Evolutionary conservation across 2,797 vertebrate species (phyloP).

Genomic region (Pterois miles): DNA sequence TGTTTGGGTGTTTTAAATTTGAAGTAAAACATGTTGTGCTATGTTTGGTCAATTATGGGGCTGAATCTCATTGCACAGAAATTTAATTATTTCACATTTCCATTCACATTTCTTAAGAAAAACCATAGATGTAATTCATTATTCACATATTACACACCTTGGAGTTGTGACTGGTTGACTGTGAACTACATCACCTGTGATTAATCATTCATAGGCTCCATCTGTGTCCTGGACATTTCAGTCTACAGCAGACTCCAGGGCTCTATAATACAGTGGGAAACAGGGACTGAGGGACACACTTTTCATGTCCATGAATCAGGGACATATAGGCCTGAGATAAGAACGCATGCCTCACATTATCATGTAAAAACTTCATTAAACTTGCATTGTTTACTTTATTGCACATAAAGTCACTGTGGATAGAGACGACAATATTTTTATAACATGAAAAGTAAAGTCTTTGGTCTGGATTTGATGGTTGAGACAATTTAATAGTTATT

Average conservation of each 20-base stretch:
- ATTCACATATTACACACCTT: conserved; percentile 58
- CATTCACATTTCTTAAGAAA: neutral
- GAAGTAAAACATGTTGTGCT: neutral
- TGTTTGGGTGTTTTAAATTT: neutral
- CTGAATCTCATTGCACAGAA: neutral
- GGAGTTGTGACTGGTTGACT: conserved; percentile 53
- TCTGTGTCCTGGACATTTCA: conserved; percentile 65
- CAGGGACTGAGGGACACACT: conserved; percentile 18
- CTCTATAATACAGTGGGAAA: conserved; percentile 15
- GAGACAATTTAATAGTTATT: conserved; percentile 11
- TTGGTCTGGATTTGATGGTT: neutral
- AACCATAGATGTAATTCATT: conserved; percentile 37
- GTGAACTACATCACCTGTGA: conserved; percentile 69
- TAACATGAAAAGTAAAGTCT: neutral
- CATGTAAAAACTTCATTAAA: neutral
- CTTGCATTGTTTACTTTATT: neutral
- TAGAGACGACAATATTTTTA: neutral
- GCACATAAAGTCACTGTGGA: neutral
- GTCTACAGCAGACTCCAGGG: conserved; percentile 46
- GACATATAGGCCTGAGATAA: conserved; percentile 7
- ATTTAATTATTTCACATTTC: neutral
- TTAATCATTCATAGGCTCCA: conserved; percentile 77
- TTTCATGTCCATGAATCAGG: conserved; percentile 30
- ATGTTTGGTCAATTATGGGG: fast-evolving
- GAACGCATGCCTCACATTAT: neutral